Evolutionary conservation across 2,113 vertebrate species (phyloP).

Genomic region (Mobula birostris): DNA sequence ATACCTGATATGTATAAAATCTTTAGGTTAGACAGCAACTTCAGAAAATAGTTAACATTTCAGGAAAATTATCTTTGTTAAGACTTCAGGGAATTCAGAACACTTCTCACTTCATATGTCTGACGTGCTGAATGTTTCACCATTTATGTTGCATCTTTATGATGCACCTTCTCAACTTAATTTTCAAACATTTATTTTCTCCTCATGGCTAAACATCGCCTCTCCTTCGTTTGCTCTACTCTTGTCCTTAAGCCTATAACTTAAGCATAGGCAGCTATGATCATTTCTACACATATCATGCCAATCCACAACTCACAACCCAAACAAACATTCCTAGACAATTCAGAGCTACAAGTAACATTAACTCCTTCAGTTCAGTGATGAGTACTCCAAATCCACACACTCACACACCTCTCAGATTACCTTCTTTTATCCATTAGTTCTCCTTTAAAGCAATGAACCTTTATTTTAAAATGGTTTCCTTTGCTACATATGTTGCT

Average conservation of each 20-base stretch:
- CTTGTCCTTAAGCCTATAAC: background rate
- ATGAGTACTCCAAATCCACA: background rate
- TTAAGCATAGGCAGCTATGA: background rate
- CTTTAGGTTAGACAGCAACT: background rate
- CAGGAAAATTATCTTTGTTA: too few species aligned
- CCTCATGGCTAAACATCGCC: background rate
- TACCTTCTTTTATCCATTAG: background rate
- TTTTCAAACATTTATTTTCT: background rate
- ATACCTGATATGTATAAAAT: background rate
- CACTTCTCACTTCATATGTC: background rate
- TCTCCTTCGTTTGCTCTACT: background rate
- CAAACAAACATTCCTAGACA: background rate
- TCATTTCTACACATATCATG: background rate
- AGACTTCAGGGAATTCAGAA: background rate
- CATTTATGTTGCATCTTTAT: background rate
- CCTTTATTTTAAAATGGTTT: background rate
- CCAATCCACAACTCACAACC: background rate
- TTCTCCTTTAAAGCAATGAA: too few species aligned
- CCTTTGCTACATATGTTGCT: background rate
- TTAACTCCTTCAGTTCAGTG: background rate
- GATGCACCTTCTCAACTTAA: background rate
- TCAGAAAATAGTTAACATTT: too few species aligned
- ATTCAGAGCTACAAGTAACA: background rate
- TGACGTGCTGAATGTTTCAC: background rate
- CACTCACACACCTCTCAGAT: background rate